Percentiles rank a stretch among this genome's conserved stretches.
Evolutionary conservation across 2,113 vertebrate species (phyloP).

Genomic region (Corythornis madagascariensis): DNA sequence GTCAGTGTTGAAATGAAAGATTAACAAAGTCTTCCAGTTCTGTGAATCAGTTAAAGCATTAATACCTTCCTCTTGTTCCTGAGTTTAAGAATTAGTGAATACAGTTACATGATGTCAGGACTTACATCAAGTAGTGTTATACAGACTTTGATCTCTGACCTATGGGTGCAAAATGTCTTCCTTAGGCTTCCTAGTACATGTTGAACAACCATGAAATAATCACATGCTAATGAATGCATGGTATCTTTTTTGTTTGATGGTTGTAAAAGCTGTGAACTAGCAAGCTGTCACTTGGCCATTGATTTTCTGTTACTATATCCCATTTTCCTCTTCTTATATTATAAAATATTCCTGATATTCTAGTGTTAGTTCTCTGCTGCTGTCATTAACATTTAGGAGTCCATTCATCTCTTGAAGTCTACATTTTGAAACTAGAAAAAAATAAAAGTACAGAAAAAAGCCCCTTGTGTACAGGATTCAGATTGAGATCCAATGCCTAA

Average conservation of each 20-base stretch:
- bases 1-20: neutral
- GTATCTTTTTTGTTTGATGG: neutral
- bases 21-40: neutral
- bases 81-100: neutral
- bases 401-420: neutral
- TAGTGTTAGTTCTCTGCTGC: neutral
- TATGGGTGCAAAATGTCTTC: neutral
- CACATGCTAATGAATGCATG: neutral
- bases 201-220: neutral
- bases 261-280: neutral
- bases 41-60: neutral
- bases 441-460: neutral
- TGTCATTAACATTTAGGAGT: neutral
- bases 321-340: neutral
- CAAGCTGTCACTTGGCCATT: neutral
- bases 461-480: fast-evolving
- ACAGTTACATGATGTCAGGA: neutral
- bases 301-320: neutral
- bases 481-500: neutral
- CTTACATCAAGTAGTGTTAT: neutral
- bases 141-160: neutral
- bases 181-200: neutral
- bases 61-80: neutral
- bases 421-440: neutral
- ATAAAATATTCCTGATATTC: neutral